Conservation (phyloP, 1,140 invertebrate species). For the Heliconius nattereri region DNA sequence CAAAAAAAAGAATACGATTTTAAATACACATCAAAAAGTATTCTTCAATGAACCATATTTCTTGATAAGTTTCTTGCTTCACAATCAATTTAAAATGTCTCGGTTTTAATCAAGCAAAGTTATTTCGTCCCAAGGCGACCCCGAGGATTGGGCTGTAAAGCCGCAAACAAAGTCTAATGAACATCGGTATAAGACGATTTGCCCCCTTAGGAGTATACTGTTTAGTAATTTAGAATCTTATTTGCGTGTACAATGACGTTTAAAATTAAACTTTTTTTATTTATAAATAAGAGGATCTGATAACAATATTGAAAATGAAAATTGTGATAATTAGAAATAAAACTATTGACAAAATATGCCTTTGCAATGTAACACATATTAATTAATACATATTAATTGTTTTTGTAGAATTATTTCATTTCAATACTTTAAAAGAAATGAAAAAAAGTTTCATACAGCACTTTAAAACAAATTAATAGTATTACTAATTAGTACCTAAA, state of each 20-base stretch:
- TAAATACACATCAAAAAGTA: background rate
- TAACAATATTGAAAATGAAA: too few species aligned
- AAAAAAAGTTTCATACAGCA: too few species aligned
- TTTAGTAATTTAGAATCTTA: slow-evolving; percentile 23
- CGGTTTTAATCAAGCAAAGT: slow-evolving; percentile 32
- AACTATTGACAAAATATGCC: too few species aligned
- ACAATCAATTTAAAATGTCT: slow-evolving; percentile 24
- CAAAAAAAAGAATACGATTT: background rate
- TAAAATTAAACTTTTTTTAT: background rate
- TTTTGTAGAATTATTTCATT: too few species aligned
- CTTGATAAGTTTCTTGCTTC: background rate
- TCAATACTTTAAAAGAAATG: too few species aligned
- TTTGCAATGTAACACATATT: too few species aligned
- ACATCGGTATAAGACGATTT: slow-evolving; percentile 46
- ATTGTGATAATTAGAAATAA: too few species aligned
- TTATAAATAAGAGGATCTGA: background rate
- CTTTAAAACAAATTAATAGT: too few species aligned
- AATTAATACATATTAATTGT: too few species aligned
- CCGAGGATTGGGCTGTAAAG: slow-evolving; percentile 23
- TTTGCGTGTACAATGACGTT: slow-evolving; percentile 13
- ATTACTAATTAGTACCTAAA: too few species aligned
- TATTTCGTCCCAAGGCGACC: slow-evolving; percentile 24
- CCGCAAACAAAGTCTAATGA: slow-evolving; percentile 38
- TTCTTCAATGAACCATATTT: slow-evolving; percentile 8
- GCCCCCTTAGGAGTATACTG: slow-evolving; percentile 18